Conservation (phyloP, 2,888 invertebrate genomes). For the Alviniconcha strummeri region DNA sequence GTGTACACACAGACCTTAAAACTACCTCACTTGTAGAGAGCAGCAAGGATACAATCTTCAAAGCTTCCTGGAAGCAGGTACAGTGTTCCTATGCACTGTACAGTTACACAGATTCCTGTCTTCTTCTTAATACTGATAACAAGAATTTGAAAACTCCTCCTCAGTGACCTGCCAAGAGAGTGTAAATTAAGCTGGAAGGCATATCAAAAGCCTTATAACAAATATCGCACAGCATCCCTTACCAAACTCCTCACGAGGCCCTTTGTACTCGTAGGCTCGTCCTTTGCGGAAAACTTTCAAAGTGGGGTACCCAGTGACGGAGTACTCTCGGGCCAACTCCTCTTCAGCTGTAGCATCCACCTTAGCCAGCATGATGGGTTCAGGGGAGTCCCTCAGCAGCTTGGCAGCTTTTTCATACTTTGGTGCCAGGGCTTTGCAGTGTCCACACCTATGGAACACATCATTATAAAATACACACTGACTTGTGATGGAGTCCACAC, state of each 20-base stretch:
- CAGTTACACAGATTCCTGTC: no score
- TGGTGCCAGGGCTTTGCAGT: conserved; percentile 76
- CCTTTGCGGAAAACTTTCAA: conserved; percentile 76
- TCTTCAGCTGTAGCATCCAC: conserved; percentile 76
- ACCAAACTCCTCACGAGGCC: conserved; percentile 73
- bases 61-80: no score
- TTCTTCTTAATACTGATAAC: no score
- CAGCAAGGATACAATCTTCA: no score
- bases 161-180: no score
- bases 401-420: conserved; percentile 77
- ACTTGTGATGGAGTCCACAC: background rate
- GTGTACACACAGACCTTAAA: no score
- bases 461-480: conserved; percentile 6
- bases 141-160: no score
- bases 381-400: conserved; percentile 66
- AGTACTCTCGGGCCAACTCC: conserved; percentile 73
- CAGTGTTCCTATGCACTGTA: no score
- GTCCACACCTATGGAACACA: conserved; percentile 74
- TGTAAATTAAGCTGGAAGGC: no score
- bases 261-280: conserved; percentile 76
- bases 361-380: conserved; percentile 76
- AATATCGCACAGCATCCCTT: conserved; percentile 24
- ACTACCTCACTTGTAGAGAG: no score
- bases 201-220: no score
- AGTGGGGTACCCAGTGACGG: conserved; percentile 77